Percentiles rank a stretch among this genome's conserved stretches.
phyloP scores from a whole-genome alignment of 1,140 invertebrate species.

The Laupala kohalensis region DNA sequence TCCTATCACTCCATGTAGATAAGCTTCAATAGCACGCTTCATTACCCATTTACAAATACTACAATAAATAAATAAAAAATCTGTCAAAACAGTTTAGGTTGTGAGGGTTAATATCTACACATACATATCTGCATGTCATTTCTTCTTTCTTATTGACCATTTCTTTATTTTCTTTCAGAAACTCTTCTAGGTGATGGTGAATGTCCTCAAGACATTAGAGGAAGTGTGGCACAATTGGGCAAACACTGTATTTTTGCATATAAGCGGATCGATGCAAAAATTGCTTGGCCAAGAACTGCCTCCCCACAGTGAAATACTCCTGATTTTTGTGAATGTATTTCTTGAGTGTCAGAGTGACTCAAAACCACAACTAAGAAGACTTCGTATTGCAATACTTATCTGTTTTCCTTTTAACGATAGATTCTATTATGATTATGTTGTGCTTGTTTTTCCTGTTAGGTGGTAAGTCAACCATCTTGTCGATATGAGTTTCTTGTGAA shows the following conservation, averaged over 20 bases:
- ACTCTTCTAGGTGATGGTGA: constrained; percentile 73
- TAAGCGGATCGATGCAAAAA: constrained; percentile 89
- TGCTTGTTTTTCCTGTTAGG: too few relatives aligned
- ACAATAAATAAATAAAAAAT: too few relatives aligned
- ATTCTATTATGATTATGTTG: neutral
- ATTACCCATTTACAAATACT: too few relatives aligned
- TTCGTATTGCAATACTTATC: neutral
- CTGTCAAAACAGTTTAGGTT: too few relatives aligned
- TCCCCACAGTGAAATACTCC: constrained; percentile 19
- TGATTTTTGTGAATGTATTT: neutral
- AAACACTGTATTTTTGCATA: constrained; percentile 84
- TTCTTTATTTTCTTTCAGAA: constrained; percentile 50
- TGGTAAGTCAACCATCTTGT: too few relatives aligned
- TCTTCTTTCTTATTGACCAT: too few relatives aligned
- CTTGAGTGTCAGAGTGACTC: neutral
- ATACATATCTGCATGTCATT: too few relatives aligned
- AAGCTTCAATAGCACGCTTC: too few relatives aligned
- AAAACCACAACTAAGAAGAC: neutral
- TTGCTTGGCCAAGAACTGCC: constrained; percentile 75
- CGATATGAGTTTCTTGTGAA: too few relatives aligned
- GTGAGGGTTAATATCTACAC: too few relatives aligned
- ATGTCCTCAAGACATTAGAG: constrained; percentile 71
- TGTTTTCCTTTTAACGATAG: neutral
- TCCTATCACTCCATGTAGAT: too few relatives aligned
- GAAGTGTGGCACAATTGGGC: constrained; percentile 48